Evolutionary conservation across 1,140 invertebrate genomes (phyloP).

Genomic region (Drosophila azteca): DNA sequence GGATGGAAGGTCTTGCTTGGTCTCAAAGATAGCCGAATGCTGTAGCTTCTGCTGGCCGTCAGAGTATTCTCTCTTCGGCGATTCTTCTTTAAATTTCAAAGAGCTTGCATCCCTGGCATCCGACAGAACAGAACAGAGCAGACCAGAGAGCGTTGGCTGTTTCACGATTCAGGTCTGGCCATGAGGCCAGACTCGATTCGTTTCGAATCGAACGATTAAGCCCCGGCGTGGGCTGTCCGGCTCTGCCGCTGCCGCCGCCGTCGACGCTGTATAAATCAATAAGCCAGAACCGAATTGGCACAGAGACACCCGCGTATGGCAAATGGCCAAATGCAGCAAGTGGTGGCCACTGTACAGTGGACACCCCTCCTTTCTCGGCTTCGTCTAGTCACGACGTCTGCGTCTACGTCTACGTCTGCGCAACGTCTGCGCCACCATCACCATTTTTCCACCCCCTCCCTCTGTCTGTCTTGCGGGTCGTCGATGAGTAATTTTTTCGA

Average conservation of each 20-base stretch:
- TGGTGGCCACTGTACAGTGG: conserved; percentile 21
- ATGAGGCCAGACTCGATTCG: conserved; percentile 13
- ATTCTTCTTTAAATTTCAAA: too few species aligned
- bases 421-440: conserved; percentile 29
- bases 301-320: conserved; percentile 69
- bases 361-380: conserved; percentile 2
- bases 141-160: neutral
- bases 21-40: too few species aligned
- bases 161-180: conserved; percentile 7
- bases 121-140: neutral
- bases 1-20: neutral
- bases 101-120: conserved; percentile 8
- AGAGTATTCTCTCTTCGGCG: too few species aligned
- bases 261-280: conserved; percentile 68
- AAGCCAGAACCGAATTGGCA: conserved; percentile 55
- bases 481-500: conserved; percentile 52
- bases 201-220: conserved; percentile 20
- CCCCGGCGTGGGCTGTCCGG: conserved; percentile 55
- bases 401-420: conserved; percentile 44
- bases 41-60: too few species aligned
- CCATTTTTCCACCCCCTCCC: too few species aligned
- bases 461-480: neutral
- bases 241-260: neutral
- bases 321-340: conserved; percentile 59
- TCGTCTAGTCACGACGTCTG: conserved; percentile 43